Evolutionary conservation across 2,888 invertebrate genomes (phyloP).

Genomic region (Rutpela maculata): DNA sequence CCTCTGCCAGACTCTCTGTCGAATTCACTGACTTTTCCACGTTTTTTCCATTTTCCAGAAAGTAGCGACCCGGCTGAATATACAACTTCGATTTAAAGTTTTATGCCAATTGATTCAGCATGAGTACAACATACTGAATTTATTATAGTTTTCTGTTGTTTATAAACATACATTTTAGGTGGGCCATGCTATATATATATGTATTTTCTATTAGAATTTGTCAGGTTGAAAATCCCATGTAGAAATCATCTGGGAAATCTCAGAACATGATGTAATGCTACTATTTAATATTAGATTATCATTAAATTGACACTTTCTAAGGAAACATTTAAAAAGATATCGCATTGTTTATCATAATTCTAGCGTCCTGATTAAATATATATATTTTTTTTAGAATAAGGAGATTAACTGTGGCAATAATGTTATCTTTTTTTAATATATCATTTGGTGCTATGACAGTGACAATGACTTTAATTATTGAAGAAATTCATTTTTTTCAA

Average conservation of each 20-base stretch:
- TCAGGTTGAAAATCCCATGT: slow-evolving; percentile 9
- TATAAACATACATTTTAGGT: too few species aligned
- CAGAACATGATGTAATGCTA: not conserved
- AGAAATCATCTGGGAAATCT: not conserved
- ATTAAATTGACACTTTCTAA: not conserved
- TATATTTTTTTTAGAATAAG: not conserved
- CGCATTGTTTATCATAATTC: slow-evolving; percentile 1
- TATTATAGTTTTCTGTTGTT: too few species aligned
- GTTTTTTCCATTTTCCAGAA: too few species aligned
- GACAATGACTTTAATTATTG: not conserved
- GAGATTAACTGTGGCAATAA: not conserved
- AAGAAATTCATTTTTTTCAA: too few species aligned
- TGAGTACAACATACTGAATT: too few species aligned
- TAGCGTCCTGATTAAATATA: not conserved
- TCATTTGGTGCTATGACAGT: not conserved
- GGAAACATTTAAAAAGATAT: not conserved
- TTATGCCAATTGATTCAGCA: too few species aligned
- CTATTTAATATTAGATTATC: not conserved
- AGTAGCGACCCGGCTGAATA: too few species aligned
- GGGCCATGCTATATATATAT: too few species aligned
- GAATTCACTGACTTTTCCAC: too few species aligned
- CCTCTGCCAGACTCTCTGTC: too few species aligned
- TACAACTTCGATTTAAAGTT: too few species aligned
- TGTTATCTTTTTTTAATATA: not conserved
- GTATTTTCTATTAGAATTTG: not conserved